Evolutionary conservation across 2,113 vertebrate genomes (phyloP), one percentile per base, ranked within the genome.

Genomic region (Mus pahari): DNA sequence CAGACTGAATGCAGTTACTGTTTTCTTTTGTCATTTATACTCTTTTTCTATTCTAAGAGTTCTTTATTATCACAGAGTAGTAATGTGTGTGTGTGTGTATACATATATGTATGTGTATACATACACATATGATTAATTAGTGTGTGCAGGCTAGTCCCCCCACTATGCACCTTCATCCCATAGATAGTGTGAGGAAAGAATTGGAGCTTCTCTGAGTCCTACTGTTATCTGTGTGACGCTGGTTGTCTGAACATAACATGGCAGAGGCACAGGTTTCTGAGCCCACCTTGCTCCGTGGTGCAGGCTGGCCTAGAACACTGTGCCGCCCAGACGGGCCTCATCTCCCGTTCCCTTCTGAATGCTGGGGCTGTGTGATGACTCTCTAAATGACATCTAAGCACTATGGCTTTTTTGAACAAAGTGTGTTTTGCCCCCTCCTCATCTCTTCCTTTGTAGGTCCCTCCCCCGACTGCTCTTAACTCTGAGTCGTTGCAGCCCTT

Each of bases 21-120:
- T 84, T 58, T 70, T 79, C 50, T 77, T n/a, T 77, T n/a, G 26
- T 84, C 55, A 31, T 90, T 90, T 90, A 33, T 36, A n/a, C 48
- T 86, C 84, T 78, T 70, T 77, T 94, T 33, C 48, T n/a, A 58
- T 48, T 81, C 55, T 55, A 75, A 83, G 78, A 94, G 66, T 36
- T n/a, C 33, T 53, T 81, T 55, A 39, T 84, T 84, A 39, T 50
- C 36, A 45, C n/a, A 82, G 68, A 53, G 11, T 64, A 16, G 11
- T 13, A 13, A 55, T 55, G 12, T 60, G 4, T 60, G 5, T 93
- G 88, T n/a, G n/a, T n/a, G n/a, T n/a, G n/a, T 50, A 50, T 50
- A 50, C 10, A 13, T 53, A 53, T 53, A 53, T 53, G 12, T 58
- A 19, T 58, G 4, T 93, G 88, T 42, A 70, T 60, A 24, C 28